Evolutionary conservation across 2,113 vertebrate genomes (phyloP).

Genomic region (Rhinolophus ferrumequinum): DNA sequence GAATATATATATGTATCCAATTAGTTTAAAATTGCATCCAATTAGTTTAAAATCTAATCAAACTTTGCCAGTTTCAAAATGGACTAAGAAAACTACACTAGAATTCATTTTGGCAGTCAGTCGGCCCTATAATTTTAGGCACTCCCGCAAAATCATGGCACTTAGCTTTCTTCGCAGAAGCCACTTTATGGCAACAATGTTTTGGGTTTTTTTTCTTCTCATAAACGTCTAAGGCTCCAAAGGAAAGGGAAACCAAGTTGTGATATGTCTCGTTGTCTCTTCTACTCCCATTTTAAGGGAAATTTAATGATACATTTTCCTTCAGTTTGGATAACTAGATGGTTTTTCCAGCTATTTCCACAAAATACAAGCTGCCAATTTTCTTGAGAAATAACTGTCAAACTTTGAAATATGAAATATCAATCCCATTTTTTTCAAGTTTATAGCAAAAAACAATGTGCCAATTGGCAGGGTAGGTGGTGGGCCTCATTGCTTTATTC

Average conservation of each 20-base stretch:
- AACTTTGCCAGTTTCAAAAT: background rate
- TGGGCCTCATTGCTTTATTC: background rate
- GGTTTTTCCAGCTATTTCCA: background rate
- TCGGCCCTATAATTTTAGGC: background rate
- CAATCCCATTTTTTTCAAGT: background rate
- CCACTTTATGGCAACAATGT: accelerated
- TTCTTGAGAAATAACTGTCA: conserved; percentile 40
- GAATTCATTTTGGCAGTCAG: background rate
- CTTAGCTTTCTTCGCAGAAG: conserved; percentile 56
- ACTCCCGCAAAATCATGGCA: background rate
- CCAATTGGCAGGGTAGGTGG: background rate
- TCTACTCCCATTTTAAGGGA: conserved; percentile 58
- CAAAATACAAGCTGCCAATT: conserved; percentile 1
- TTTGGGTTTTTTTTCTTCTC: background rate
- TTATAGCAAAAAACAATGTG: background rate
- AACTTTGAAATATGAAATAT: background rate
- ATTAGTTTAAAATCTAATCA: background rate
- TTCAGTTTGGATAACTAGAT: background rate
- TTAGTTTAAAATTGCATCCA: background rate
- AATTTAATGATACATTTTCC: background rate
- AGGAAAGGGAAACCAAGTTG: background rate
- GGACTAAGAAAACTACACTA: background rate
- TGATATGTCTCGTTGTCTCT: conserved; percentile 32
- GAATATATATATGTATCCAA: no score
- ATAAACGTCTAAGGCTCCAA: background rate